A percentile compares a stretch with the other conserved stretches of the same genome.
These are phyloP conservation scores for Lineus longissimus DNA, from an alignment of 1,140 invertebrate genomes.

Conservation along the genomic window DNA sequence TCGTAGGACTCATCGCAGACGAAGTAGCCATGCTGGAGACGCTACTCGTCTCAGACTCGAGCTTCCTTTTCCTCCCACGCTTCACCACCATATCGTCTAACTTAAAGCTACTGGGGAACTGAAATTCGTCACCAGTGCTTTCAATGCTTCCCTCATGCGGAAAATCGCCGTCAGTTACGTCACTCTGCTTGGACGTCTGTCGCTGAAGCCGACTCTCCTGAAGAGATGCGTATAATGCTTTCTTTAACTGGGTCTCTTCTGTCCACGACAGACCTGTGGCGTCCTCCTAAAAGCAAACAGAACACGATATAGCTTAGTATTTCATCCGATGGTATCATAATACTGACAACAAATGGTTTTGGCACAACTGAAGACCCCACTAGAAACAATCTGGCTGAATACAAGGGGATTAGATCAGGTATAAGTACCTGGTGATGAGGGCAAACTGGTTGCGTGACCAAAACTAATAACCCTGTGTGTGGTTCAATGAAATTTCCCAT, in stretches of 20 bases:
- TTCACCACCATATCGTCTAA: neutral
- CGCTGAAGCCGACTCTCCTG: slow-evolving; percentile 35
- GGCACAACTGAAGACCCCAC: neutral
- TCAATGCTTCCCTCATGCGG: no score
- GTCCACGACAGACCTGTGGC: slow-evolving; percentile 49
- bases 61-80: neutral
- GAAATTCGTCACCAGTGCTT: neutral
- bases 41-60: neutral
- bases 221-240: slow-evolving; percentile 53
- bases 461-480: neutral
- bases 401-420: neutral
- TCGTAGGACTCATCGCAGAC: neutral
- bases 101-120: neutral
- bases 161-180: neutral
- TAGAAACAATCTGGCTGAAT: neutral
- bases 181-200: neutral
- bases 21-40: neutral
- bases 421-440: neutral
- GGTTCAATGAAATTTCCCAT: neutral
- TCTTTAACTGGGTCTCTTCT: slow-evolving; percentile 53
- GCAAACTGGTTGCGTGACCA: neutral
- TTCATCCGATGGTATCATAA: neutral
- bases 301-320: neutral
- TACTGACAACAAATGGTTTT: neutral
- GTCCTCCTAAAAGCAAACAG: slow-evolving; percentile 33